Evolutionary conservation across 2,888 invertebrate species (phyloP).

Genomic region (Hirtodrosophila confusa): DNA sequence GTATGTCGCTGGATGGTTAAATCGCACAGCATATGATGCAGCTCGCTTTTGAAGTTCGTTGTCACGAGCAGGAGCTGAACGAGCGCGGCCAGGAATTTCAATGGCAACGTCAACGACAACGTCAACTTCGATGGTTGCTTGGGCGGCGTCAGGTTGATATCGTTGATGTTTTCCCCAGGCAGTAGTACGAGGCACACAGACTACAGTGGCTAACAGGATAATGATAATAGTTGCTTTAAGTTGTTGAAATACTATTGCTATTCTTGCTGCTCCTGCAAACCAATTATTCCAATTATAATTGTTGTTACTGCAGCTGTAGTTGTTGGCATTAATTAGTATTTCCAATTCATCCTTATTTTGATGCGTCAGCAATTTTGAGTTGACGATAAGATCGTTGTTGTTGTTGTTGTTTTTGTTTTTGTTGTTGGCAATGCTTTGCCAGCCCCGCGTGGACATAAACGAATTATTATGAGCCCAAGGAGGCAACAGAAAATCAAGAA

Average conservation of each 20-base stretch:
- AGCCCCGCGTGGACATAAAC: conserved; percentile 24
- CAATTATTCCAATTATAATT: not conserved
- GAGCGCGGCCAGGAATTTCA: conserved; percentile 59
- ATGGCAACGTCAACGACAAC: conserved; percentile 42
- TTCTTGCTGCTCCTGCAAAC: conserved; percentile 1
- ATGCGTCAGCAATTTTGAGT: conserved; percentile 4
- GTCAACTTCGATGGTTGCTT: conserved; percentile 58
- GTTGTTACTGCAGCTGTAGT: conserved; percentile 13
- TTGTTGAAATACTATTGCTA: conserved; percentile 2
- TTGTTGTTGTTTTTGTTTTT: conserved; percentile 5
- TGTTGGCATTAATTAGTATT: too few species aligned
- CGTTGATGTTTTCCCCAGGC: conserved; percentile 35
- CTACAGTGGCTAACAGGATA: conserved; percentile 32
- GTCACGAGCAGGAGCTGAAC: conserved; percentile 57
- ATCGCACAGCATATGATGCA: conserved; percentile 83
- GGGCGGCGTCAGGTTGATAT: conserved; percentile 65
- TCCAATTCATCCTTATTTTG: conserved; percentile 20
- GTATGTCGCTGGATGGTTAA: conserved; percentile 71
- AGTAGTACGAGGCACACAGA: conserved; percentile 19
- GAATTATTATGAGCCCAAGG: conserved; percentile 8
- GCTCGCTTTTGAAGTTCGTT: conserved; percentile 62
- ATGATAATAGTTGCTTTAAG: conserved; percentile 15
- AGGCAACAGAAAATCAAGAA: conserved; percentile 16
- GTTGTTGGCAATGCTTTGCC: conserved; percentile 3
- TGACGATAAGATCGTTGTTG: too few species aligned